Base-by-base conservation (phyloP, 2,888 invertebrate genomes). In the Glyphotaelius pellucidus region DNA sequence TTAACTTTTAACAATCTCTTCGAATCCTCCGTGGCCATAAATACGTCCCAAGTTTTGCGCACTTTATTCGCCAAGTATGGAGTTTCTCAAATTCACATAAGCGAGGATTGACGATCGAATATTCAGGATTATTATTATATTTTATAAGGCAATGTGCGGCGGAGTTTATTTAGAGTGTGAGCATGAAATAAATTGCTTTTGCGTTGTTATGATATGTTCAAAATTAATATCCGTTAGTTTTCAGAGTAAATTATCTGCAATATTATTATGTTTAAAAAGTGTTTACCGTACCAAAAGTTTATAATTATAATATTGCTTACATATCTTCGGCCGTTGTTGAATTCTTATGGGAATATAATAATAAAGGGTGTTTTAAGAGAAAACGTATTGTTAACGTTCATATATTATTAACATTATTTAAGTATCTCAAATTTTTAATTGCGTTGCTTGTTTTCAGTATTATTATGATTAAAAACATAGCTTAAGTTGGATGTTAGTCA, bases 1-100 rank as follows among this genome's bases (percentile, higher is more conserved):
- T 91, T 91, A 32, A 42, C 19, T 87, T 91, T 91, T 86, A 81
- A 90, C 81, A 90, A 42, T 81, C 11, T 79, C n/a, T n/a, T 42
- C 30, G 42, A 86, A 47, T 86, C 38, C 86, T 25, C 86, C 11
- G 42, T 14, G 86, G n/a, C 35, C 79, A 79, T 88, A 88, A 88
- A 88, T 67, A 88, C 32, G 31, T 88, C 88, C 88, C 52, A n/a
- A 88, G 32, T 52, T 88, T 67, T 25, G 32, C 79, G 7, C 47
- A 86, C 38, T 86, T 86, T 86, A 86, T 86, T 47, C 86, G 35
- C 85, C 19, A 85, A 85, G 2, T 85, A 25, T 35, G 85, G 47
- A 86, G 86, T 42, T 86, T 86, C 47, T 86, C 86, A 38, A 86
- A 42, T 86, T 86, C 86, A 42, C 38, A 86, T 86, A 86, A 86